Conservation (phyloP, 1,140 invertebrate genomes). For the Drosophila sp. region DNA sequence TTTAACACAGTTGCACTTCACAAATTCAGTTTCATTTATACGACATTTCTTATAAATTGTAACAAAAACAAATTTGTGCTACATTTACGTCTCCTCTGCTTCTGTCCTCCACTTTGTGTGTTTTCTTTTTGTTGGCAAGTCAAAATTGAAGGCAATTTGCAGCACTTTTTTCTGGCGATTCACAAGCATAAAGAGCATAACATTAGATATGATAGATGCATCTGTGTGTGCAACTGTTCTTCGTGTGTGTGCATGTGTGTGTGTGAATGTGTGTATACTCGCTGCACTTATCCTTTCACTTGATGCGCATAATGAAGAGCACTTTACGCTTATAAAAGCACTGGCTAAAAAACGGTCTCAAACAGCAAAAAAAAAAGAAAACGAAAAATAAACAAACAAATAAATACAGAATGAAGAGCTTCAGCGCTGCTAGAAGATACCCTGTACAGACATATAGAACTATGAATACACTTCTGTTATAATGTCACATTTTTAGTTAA, state of each 20-base stretch:
- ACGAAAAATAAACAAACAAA: conserved; percentile 57
- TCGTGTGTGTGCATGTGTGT: conserved; percentile 16
- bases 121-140: conserved; percentile 3
- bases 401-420: conserved; percentile 6
- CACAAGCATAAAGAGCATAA: conserved; percentile 58
- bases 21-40: conserved; percentile 14
- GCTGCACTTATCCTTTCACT: conserved; percentile 78
- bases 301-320: conserved; percentile 84
- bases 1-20: not conserved
- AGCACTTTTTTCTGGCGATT: conserved; percentile 52
- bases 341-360: conserved; percentile 71
- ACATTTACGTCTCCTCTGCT: conserved; percentile 17
- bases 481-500: too few relatives aligned
- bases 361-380: conserved; percentile 71
- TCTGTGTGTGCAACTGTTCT: conserved; percentile 24
- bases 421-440: not conserved
- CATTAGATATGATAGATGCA: conserved; percentile 26
- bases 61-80: conserved; percentile 31
- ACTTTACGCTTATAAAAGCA: conserved; percentile 83
- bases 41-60: conserved; percentile 14
- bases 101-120: not conserved
- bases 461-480: too few relatives aligned
- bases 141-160: conserved; percentile 60
- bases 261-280: conserved; percentile 35
- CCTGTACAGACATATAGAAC: too few relatives aligned